Evolutionary conservation across 2,888 invertebrate genomes (phyloP), one percentile per base, ranked within the genome.

Genomic region (Amblyjoppa fuscipennis): DNA sequence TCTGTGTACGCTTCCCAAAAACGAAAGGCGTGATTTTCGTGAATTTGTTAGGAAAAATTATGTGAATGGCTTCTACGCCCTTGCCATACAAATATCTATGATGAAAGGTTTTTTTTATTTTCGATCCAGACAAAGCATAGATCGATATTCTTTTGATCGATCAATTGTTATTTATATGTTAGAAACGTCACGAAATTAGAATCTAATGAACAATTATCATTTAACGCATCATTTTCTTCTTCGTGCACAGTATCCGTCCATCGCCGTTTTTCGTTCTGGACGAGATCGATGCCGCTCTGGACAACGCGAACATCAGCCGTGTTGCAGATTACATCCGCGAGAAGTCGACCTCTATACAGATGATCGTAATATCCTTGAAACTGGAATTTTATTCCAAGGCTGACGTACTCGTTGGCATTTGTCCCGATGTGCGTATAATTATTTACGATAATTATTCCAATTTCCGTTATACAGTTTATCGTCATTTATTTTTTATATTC

Each of bases 231-330:
- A 28, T 74, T 61, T 68, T 28, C 76, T 28, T 34, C 20, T 38
- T 64, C 76, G 83, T 51, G 81, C 20, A 34, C 38, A 98, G 98
- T 92, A 98, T 96, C 94, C 98, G 99, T 94, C 99, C 99, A 38
- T 98, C 99, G n/a, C 99, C 99, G 13, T 99, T 99, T 95, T 99
- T 99, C 95, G 98, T 99, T 41, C 95, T 99, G 91, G 99, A 99
- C 95, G 99, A 99, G 95, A 98, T 99, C 86, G 99, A 99, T 95
- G 99, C 99, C 53, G 99, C 99, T 79, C 95, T 99, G 86, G 99
- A 99, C 95, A 99, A 99, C 95, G 98, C 98, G 9, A 99, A 99
- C 95, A 99, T 99, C 93, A 97, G 98, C 90, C 99, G 99, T 95
- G 98, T 99, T 64, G 98, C 98, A 5, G 96, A 97, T 69, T 99